phyloP scores from a whole-genome alignment of 2,888 invertebrate genomes.

The Willowsia nigromaculata region DNA sequence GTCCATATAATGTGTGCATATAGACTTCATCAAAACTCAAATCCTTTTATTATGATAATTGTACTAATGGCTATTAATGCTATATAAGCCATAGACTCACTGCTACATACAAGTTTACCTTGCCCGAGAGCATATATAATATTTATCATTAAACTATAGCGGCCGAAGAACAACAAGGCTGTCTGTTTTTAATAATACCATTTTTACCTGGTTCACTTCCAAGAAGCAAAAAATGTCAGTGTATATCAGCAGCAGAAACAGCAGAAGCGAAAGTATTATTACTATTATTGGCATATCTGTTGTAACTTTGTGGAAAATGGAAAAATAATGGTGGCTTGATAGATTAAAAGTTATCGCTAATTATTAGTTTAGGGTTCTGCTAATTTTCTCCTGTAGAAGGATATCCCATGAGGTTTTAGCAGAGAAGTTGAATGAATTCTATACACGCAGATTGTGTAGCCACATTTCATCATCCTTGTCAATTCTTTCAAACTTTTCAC shows the following conservation, averaged over 20 bases:
- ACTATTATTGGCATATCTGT: background rate
- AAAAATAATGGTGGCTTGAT: conserved; percentile 38
- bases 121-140: background rate
- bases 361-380: conserved; percentile 35
- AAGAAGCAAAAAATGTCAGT: conserved; percentile 17
- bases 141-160: background rate
- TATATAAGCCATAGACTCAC: background rate
- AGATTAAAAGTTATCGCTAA: conserved; percentile 32
- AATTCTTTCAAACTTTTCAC: conserved; percentile 22
- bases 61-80: background rate
- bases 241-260: background rate
- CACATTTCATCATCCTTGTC: conserved; percentile 56
- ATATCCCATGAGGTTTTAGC: conserved; percentile 3
- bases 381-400: conserved; percentile 31
- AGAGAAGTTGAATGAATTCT: background rate
- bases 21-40: background rate
- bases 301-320: conserved; percentile 36
- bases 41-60: conserved; percentile 36
- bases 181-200: background rate
- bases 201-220: conserved; percentile 40
- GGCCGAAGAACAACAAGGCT: background rate
- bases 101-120: background rate
- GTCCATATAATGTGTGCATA: background rate
- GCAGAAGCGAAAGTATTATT: background rate
- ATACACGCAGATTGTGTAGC: background rate